These are phyloP conservation scores for Endomychus coccineus DNA, from an alignment of 2,888 invertebrate species.

Conservation along the genomic window DNA sequence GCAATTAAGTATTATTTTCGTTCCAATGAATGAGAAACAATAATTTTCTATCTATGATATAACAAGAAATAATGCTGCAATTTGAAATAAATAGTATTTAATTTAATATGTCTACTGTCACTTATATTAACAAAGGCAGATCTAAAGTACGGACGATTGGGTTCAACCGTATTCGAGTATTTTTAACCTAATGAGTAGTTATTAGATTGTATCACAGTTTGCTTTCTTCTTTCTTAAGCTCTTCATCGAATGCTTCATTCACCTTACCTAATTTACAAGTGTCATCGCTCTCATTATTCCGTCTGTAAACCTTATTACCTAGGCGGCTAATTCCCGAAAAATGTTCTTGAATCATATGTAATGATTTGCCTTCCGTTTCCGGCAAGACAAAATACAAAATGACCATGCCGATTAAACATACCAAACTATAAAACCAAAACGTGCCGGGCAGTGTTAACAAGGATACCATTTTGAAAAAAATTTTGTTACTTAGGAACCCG, in stretches of 20 bases:
- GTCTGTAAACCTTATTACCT: conserved; percentile 42
- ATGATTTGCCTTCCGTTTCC: conserved; percentile 73
- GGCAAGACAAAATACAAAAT: conserved; percentile 64
- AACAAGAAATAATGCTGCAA: too few species aligned
- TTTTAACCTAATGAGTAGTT: too few species aligned
- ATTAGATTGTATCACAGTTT: conserved; percentile 12
- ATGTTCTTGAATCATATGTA: conserved; percentile 64
- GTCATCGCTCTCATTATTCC: conserved; percentile 2
- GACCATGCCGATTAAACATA: conserved; percentile 57
- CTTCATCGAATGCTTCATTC: conserved; percentile 7
- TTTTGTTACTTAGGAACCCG: conserved; percentile 67
- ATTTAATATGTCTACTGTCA: too few species aligned
- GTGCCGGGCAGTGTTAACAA: conserved; percentile 62
- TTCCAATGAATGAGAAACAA: too few species aligned
- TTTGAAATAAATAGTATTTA: too few species aligned
- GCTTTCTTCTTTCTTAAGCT: conserved; percentile 9
- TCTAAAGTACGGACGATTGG: too few species aligned
- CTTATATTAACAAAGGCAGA: too few species aligned
- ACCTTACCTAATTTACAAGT: too few species aligned
- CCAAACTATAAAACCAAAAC: conserved; percentile 60
- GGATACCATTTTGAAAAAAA: conserved; percentile 58
- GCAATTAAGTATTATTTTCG: too few species aligned
- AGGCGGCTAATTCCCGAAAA: conserved; percentile 54
- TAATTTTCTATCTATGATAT: too few species aligned
- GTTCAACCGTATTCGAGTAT: too few species aligned